Conservation (phyloP, 2,888 invertebrate genomes). For the Agrypnus murinus region DNA sequence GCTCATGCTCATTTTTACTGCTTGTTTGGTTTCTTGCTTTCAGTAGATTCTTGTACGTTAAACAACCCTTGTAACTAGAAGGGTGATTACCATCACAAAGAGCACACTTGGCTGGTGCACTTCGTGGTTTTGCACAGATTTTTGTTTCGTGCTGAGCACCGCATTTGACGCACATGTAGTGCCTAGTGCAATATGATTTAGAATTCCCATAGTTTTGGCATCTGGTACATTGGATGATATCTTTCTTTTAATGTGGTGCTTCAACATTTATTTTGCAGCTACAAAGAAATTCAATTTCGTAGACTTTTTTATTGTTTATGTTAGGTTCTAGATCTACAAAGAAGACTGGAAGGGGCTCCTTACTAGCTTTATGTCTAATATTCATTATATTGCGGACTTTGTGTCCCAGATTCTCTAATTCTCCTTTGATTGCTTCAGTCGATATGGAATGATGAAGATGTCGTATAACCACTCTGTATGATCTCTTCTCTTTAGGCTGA, state of each 20-base stretch:
- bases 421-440: too few species aligned
- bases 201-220: background rate
- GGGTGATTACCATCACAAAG: background rate
- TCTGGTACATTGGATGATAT: background rate
- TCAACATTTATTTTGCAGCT: too few species aligned
- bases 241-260: background rate
- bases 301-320: too few species aligned
- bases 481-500: background rate
- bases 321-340: too few species aligned
- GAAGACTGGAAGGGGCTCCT: too few species aligned
- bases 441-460: background rate
- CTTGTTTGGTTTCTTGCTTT: background rate
- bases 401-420: too few species aligned
- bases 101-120: background rate
- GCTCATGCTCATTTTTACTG: background rate
- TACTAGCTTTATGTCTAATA: too few species aligned
- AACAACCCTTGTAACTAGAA: background rate
- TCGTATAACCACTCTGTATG: too few species aligned
- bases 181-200: background rate
- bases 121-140: background rate
- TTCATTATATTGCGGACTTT: too few species aligned
- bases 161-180: background rate
- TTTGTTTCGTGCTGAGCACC: background rate
- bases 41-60: background rate
- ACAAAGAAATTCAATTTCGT: too few species aligned